Evolutionary conservation across 2,113 vertebrate species (phyloP).

Genomic region (Epinephelus fuscoguttatus): DNA sequence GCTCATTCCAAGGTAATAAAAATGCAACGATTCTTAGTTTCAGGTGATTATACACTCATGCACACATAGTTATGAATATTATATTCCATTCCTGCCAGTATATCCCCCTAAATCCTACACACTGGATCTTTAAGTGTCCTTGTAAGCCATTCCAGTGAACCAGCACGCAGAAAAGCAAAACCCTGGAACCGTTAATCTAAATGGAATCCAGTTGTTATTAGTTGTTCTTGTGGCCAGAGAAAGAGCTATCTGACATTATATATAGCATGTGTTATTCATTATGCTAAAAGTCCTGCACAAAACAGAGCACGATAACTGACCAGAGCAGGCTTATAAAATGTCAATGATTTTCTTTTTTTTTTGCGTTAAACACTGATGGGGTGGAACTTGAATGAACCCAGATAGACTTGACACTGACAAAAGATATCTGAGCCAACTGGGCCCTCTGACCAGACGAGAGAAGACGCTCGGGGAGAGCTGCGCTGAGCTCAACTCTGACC

Average conservation of each 20-base stretch:
- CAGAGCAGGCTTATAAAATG: background rate
- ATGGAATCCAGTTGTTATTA: background rate
- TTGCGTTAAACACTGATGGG: conserved; percentile 9
- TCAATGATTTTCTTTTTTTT: background rate
- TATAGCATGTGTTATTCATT: background rate
- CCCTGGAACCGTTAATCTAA: background rate
- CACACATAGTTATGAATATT: no score
- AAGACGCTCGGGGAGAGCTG: conserved; percentile 33
- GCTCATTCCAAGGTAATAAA: no score
- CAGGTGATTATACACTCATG: no score
- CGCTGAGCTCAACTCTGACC: conserved; percentile 69
- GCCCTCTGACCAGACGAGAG: conserved; percentile 39
- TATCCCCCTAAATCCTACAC: no score
- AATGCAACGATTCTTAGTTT: no score
- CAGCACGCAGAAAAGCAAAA: background rate
- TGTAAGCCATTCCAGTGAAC: background rate
- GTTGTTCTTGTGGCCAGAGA: background rate
- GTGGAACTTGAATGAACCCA: conserved; percentile 24
- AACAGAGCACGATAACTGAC: background rate
- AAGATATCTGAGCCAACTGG: conserved; percentile 46
- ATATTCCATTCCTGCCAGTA: no score
- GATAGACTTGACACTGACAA: conserved; percentile 35
- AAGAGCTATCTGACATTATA: background rate
- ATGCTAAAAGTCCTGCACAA: background rate
- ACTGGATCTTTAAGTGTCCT: background rate